A percentile compares a stretch with the other conserved stretches of the same genome.
These are phyloP conservation scores for Dromiciops gliroides DNA, from an alignment of 2,113 vertebrate genomes.

Conservation along the genomic window DNA sequence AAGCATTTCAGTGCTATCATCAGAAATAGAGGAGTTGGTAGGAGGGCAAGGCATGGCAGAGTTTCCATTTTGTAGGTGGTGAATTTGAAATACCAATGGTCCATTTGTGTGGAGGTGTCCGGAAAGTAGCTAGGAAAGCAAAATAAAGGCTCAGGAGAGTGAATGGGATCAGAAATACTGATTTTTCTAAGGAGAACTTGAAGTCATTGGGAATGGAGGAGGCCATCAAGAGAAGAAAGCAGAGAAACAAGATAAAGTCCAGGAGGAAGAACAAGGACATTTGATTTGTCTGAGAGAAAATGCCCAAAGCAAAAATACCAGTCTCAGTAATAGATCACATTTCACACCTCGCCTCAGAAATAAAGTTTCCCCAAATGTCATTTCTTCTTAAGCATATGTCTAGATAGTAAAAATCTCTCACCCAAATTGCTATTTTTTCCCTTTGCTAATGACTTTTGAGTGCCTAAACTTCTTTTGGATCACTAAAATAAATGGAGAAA, in stretches of 20 bases:
- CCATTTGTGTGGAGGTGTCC: not conserved
- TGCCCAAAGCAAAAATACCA: not conserved
- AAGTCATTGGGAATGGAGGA: not conserved
- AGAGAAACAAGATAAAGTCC: not conserved
- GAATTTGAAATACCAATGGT: not conserved
- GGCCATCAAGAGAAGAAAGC: not conserved
- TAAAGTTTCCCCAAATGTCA: constrained; percentile 7
- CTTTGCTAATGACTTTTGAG: constrained; percentile 17
- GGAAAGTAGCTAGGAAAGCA: not conserved
- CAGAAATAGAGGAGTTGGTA: not conserved
- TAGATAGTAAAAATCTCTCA: not conserved
- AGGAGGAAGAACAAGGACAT: not conserved
- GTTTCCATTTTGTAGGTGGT: not conserved
- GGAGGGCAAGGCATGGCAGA: not conserved
- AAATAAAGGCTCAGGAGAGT: not conserved
- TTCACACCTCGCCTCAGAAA: not conserved
- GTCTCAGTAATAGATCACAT: not conserved
- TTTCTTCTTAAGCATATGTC: not conserved
- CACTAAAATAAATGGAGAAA: not conserved
- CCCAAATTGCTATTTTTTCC: not conserved
- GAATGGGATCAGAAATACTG: not conserved
- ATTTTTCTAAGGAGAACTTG: not conserved
- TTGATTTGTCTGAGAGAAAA: constrained; percentile 30
- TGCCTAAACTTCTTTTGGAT: not conserved
- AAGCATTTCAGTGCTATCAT: not conserved